Conservation (phyloP, 2,113 vertebrate genomes). For the Amphiprion ocellaris region DNA sequence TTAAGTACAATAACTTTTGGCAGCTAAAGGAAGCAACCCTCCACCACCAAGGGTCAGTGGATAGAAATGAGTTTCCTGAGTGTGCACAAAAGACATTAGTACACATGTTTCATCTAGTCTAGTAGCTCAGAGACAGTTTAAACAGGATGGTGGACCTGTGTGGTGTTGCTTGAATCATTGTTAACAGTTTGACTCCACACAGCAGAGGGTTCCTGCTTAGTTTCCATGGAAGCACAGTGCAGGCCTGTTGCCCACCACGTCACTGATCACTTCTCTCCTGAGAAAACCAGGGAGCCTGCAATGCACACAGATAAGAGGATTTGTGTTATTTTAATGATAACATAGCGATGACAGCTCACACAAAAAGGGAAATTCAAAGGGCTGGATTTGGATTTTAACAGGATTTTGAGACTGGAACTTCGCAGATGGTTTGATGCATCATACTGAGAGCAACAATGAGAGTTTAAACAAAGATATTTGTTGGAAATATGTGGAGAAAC, state of each 20-base stretch:
- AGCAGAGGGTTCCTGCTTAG: constrained; percentile 81
- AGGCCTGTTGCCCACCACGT: constrained; percentile 40
- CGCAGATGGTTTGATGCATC: not conserved
- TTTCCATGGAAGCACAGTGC: constrained; percentile 79
- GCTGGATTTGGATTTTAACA: not conserved
- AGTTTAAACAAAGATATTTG: not conserved
- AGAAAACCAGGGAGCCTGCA: constrained; percentile 43
- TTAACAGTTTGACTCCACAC: constrained; percentile 81
- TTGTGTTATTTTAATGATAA: not conserved
- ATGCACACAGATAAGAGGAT: constrained; percentile 21
- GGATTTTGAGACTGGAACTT: not conserved
- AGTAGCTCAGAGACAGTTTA: not conserved
- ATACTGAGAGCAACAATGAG: not conserved
- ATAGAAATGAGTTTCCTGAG: too few relatives aligned
- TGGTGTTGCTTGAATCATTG: constrained; percentile 72
- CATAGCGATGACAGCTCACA: not conserved
- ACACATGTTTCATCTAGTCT: not conserved
- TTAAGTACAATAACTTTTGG: not conserved
- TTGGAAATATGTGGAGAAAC: not conserved
- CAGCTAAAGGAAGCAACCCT: not conserved
- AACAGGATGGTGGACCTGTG: constrained; percentile 76
- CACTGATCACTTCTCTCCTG: constrained; percentile 48
- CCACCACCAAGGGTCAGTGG: too few relatives aligned
- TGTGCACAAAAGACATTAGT: too few relatives aligned
- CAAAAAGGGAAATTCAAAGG: not conserved